These are phyloP conservation scores for Athetis lepigone DNA, from an alignment of 2,888 invertebrate genomes.

Conservation along the genomic window DNA sequence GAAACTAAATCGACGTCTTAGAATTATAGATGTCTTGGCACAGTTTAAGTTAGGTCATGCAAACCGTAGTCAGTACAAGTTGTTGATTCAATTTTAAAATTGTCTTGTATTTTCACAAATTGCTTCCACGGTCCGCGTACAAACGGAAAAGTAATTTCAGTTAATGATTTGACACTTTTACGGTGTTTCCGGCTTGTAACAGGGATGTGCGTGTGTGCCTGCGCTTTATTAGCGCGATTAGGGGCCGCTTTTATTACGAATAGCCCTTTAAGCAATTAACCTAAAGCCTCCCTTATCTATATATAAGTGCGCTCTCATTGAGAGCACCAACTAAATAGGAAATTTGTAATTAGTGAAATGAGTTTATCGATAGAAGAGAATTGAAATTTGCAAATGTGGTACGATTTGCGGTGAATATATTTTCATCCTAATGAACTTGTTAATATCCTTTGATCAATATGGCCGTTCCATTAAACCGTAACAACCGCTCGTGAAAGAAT, in stretches of 20 bases:
- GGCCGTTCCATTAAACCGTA: neutral
- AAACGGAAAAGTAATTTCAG: conserved; percentile 79
- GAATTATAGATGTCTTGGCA: conserved; percentile 35
- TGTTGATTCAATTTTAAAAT: conserved; percentile 34
- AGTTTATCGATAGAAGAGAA: conserved; percentile 43
- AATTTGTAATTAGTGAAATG: conserved; percentile 56
- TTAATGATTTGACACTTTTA: conserved; percentile 85
- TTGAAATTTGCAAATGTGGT: conserved; percentile 47
- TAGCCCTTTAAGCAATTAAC: conserved; percentile 78
- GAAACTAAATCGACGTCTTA: conserved; percentile 26
- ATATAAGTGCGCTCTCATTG: conserved; percentile 44
- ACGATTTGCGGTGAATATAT: conserved; percentile 41
- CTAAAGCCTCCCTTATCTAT: conserved; percentile 66
- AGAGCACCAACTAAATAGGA: conserved; percentile 41
- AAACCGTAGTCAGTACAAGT: conserved; percentile 14
- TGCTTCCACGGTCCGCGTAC: conserved; percentile 58
- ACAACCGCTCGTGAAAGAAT: conserved; percentile 3
- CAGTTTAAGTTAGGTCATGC: conserved; percentile 36
- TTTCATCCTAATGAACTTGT: conserved; percentile 30
- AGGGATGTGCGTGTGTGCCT: conserved; percentile 70
- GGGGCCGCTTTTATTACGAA: conserved; percentile 80
- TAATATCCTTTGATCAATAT: conserved; percentile 20
- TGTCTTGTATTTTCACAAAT: conserved; percentile 38
- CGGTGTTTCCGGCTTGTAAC: conserved; percentile 74
- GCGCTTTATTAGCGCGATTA: conserved; percentile 79